Base-by-base conservation (phyloP, 1,140 invertebrate genomes). In the Ceratina japonica region DNA sequence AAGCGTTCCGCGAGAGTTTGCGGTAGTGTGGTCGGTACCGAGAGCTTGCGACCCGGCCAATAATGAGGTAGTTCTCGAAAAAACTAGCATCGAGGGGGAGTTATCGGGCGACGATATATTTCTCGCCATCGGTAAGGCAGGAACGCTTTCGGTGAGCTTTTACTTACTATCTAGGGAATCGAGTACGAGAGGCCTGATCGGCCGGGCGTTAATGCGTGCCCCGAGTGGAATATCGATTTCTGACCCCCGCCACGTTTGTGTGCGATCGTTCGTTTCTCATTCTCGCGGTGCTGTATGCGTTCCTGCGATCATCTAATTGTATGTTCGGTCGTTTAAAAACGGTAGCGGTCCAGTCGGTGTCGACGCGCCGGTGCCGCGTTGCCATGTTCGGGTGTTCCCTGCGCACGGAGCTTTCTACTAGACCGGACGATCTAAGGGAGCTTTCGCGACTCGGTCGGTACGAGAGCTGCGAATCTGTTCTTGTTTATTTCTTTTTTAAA, bases 161-260 rank as follows among this genome's bases (percentile, higher is more conserved):
- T 10, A 44, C 76, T 87, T 87, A 79, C 27, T 79, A 71, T 49
- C 75, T 88, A 86, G 77, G 80, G 74, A 88, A 75, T 84, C 76
- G 64, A 83, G 69, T 87, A 84, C 76, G 77, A 87, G 76, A 87
- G 37, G 37, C 37, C 37, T 44, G 5, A 44, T 44, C 81, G 84
- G 51, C 20, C 76, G 75, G 70, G 65, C 81, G 77, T 44, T 44
- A 44, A 44, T 44, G 66, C 72, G 63, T 20, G n/a, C 12, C 7
- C 13, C 81, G 65, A 64, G 79, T 75, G 79, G 76, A 81, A 85
- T 87, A 89, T 89, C 74, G 80, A 85, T 85, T 83, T 89, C 87
- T 89, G 88, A 89, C 88, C 89, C 86, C 86, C 82, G 86, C 86
- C 86, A 89, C 87, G 27, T 8, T 68, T 71, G 69, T 72, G 37